A percentile compares a stretch with the other conserved stretches of the same genome.
phyloP scores from a whole-genome alignment of 2,888 invertebrate species.

The Drosophila multiciliata region DNA sequence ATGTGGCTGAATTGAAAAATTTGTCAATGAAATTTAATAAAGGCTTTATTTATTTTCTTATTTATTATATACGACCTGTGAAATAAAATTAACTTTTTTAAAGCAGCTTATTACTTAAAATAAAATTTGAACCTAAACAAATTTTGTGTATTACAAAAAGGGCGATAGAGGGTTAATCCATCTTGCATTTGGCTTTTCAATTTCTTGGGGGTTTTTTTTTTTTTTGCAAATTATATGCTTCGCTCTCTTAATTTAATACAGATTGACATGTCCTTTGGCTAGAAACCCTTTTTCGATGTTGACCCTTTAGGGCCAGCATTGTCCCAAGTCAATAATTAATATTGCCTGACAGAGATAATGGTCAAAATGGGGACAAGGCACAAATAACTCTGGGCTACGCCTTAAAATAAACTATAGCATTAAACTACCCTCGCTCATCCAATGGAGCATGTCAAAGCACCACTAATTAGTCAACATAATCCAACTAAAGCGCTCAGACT shows the following conservation, averaged over 20 bases:
- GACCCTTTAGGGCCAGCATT: not conserved
- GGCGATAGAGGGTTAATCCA: not conserved
- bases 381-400: conserved; percentile 1
- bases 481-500: conserved; percentile 39
- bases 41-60: not conserved
- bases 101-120: not conserved
- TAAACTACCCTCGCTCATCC: conserved; percentile 4
- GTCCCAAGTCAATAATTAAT: conserved; percentile 7
- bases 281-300: not conserved
- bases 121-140: not conserved
- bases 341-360: not conserved
- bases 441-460: conserved; percentile 61
- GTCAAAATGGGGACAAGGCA: not conserved
- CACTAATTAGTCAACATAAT: conserved; percentile 75
- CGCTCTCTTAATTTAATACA: not conserved
- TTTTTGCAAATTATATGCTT: not conserved
- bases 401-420: not conserved
- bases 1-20: not conserved
- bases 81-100: not conserved
- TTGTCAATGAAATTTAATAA: not conserved
- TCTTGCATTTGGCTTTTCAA: not conserved
- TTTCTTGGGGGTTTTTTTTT: not conserved
- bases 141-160: not conserved
- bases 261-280: not conserved
- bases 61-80: not conserved